A percentile compares a stretch with the other conserved stretches of the same genome.
Evolutionary conservation across 2,113 vertebrate species (phyloP).

Genomic region (Lontra canadensis): DNA sequence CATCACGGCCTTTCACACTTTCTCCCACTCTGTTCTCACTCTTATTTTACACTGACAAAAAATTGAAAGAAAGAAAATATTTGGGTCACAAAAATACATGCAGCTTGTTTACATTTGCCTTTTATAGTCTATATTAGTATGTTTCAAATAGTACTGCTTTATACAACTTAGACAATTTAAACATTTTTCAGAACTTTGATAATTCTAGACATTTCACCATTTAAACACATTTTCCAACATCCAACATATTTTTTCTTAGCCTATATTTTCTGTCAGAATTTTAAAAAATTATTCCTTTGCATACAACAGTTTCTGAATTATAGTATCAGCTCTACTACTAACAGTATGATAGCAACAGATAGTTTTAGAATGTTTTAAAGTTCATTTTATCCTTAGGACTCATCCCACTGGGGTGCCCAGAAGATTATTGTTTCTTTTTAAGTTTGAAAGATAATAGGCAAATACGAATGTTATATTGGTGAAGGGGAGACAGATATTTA

Average conservation of each 20-base stretch:
- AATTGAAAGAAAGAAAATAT: neutral
- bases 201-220: neutral
- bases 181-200: neutral
- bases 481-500: neutral
- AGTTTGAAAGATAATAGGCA: neutral
- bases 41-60: neutral
- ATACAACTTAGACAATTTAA: neutral
- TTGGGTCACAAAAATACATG: neutral
- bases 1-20: neutral
- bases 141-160: neutral
- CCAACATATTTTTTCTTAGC: neutral
- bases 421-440: neutral
- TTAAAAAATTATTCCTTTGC: neutral
- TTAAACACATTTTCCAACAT: neutral
- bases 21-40: neutral
- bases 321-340: neutral
- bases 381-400: neutral
- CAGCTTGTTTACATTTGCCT: neutral
- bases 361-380: neutral
- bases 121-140: neutral
- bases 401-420: neutral
- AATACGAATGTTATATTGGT: neutral
- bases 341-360: neutral
- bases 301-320: neutral
- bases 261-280: neutral